Percentiles rank a stretch among this genome's conserved stretches.
phyloP scores from a whole-genome alignment of 1,140 invertebrate genomes.

The Mizuhopecten yessoensis region DNA sequence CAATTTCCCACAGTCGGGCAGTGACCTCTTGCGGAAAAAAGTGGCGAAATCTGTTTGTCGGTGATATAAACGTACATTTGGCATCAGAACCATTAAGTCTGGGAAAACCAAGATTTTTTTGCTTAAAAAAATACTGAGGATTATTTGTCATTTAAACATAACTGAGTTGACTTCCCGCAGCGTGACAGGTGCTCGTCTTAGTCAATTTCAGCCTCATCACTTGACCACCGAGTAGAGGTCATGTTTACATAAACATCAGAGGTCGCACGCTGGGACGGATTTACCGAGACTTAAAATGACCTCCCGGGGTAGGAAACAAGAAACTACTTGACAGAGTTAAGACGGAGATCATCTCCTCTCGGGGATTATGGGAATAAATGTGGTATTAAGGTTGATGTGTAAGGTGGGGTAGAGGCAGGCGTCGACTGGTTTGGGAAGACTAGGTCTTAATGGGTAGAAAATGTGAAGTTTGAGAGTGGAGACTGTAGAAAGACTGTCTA shows the following conservation, averaged over 20 bases:
- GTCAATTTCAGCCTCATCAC: neutral
- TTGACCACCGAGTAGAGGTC: neutral
- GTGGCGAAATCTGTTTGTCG: neutral
- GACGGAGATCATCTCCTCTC: neutral
- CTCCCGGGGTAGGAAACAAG: neutral
- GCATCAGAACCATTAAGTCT: conserved; percentile 16
- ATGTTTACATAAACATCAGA: conserved; percentile 13
- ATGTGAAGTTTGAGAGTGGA: too few relatives aligned
- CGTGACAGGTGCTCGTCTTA: neutral
- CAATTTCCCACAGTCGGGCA: neutral
- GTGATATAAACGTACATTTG: neutral
- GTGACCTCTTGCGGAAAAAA: neutral
- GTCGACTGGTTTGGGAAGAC: neutral
- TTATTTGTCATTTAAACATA: neutral
- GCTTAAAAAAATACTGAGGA: neutral
- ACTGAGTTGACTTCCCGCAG: neutral
- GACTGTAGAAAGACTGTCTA: too few relatives aligned
- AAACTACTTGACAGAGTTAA: neutral
- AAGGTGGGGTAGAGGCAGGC: neutral
- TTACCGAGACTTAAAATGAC: neutral
- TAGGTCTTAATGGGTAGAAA: neutral
- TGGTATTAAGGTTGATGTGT: neutral
- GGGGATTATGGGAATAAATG: neutral
- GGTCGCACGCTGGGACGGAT: neutral
- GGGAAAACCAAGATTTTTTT: neutral